Evolutionary conservation across 2,113 vertebrate species (phyloP).

Genomic region (Puma concolor): DNA sequence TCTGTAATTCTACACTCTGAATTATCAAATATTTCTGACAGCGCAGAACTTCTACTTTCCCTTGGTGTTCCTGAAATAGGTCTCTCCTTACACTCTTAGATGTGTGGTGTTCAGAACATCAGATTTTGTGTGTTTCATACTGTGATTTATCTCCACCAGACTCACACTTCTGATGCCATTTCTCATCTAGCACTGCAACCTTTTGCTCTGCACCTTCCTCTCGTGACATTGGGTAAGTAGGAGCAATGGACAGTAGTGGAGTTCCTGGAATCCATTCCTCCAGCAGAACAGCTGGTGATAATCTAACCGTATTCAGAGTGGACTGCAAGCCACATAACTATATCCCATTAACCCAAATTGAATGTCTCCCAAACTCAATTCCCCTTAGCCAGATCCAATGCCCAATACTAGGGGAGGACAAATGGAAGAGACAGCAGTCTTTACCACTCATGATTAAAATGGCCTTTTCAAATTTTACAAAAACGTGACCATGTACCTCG

Average conservation of each 20-base stretch:
- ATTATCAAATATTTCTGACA: not conserved
- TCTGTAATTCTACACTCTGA: not conserved
- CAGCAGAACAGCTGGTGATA: not conserved
- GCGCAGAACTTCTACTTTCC: not conserved
- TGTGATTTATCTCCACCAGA: not conserved
- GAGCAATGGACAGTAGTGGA: not conserved
- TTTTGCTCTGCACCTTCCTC: not conserved
- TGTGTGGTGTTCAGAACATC: not conserved
- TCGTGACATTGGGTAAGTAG: not conserved
- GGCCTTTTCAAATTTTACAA: not conserved
- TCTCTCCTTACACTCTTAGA: not conserved
- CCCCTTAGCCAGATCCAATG: not conserved
- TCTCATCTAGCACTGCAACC: not conserved
- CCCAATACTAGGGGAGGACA: not conserved
- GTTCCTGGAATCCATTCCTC: constrained; percentile 11
- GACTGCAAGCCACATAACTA: not conserved
- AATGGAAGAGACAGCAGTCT: not conserved
- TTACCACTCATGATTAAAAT: not conserved
- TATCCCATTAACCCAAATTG: not conserved
- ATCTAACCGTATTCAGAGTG: not conserved
- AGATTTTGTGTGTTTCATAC: not conserved
- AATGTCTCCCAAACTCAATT: not conserved
- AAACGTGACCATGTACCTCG: not conserved
- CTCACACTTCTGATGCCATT: not conserved
- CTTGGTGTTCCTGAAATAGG: not conserved